Percentiles rank a stretch among this genome's conserved stretches.
Evolutionary conservation across 92 coral and sea anemone genomes (phyloP).

Genomic region (Paramuricea clavata): DNA sequence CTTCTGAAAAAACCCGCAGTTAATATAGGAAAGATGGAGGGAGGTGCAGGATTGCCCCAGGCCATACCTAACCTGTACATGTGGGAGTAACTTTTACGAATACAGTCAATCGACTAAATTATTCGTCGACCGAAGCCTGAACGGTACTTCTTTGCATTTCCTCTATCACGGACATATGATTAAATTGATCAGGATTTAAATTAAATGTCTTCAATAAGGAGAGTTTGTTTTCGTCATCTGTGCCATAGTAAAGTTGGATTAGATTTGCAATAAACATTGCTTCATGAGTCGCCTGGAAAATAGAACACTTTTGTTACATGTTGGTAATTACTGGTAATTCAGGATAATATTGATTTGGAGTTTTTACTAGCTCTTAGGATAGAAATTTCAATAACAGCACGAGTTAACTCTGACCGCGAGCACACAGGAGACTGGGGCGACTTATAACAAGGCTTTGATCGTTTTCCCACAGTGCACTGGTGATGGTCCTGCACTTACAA

Average conservation of each 20-base stretch:
- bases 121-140: not conserved
- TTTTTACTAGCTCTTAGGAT: not conserved
- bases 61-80: no score
- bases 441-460: no score
- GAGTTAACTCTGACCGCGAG: not conserved
- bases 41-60: not conserved
- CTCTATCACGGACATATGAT: constrained; percentile 79
- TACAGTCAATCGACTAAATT: not conserved
- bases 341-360: not conserved
- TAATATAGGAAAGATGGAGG: no score
- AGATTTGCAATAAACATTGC: constrained; percentile 92
- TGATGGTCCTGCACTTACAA: constrained; percentile 74
- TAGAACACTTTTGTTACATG: not conserved
- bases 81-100: not conserved
- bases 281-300: constrained; percentile 80
- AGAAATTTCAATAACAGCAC: not conserved
- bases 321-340: not conserved
- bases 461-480: no score
- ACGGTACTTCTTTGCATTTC: constrained; percentile 61
- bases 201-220: constrained; percentile 77
- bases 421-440: no score
- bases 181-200: constrained; percentile 85
- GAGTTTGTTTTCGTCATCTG: constrained; percentile 67
- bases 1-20: no score
- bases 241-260: constrained; percentile 89